Evolutionary conservation across 1,140 invertebrate species (phyloP).

Genomic region (Brachionus asplanchnoidis): DNA sequence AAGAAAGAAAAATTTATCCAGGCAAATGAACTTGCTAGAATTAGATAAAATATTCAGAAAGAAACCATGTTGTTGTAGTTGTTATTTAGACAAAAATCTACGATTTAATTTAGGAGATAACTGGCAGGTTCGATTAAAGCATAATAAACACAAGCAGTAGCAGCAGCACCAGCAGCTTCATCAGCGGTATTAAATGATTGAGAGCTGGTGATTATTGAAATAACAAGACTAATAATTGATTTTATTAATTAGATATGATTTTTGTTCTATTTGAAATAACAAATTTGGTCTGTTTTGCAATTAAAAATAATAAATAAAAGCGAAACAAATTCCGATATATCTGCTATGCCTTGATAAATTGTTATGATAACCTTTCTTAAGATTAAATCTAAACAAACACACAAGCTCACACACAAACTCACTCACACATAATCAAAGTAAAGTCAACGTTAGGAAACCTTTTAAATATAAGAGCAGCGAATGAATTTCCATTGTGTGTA

Average conservation of each 20-base stretch:
- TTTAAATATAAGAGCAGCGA: neutral
- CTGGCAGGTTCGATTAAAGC: neutral
- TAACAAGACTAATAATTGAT: constrained; percentile 4
- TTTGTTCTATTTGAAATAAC: neutral
- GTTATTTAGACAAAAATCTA: neutral
- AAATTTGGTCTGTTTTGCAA: neutral
- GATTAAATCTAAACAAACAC: neutral
- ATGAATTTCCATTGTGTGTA: neutral
- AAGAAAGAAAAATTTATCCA: neutral
- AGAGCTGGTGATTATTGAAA: neutral
- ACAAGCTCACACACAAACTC: neutral
- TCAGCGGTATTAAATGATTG: neutral
- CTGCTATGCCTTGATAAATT: neutral
- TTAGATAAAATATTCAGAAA: neutral
- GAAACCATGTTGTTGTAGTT: neutral
- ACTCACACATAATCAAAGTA: neutral
- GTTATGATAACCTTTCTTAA: neutral
- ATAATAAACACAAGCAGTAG: neutral
- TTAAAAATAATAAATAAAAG: neutral
- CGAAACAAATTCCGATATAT: neutral
- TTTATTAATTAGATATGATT: neutral
- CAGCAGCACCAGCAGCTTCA: too few species aligned
- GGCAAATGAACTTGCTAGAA: neutral
- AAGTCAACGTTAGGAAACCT: neutral
- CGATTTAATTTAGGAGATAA: neutral